Evolutionary conservation across 2,888 invertebrate genomes (phyloP), one percentile per base, ranked within the genome.

Genomic region (Monoplex corrugatus): DNA sequence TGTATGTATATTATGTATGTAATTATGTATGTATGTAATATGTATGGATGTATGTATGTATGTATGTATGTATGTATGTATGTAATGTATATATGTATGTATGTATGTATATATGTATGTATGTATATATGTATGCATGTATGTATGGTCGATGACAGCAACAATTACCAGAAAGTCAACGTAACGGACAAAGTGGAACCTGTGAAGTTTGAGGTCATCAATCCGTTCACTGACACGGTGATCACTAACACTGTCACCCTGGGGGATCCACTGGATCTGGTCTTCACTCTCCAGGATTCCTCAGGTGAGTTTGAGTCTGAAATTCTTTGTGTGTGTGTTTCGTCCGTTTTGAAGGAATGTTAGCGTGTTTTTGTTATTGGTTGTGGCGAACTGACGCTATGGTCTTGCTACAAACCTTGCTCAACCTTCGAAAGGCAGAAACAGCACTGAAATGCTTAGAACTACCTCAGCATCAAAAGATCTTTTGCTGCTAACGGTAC

Each of bases 261-360:
- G 40, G 80, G 80, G 5, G 80, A 80, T n/a, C 78, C 40, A 10
- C 38, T 87, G n/a, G 45, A 87, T 32, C 87, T 87, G 28, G 43
- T n/a, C 3, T 87, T 87, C 40, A 87, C 78, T 16, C 40, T 87
- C 82, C 78, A 40, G 35, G 10, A 32, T n/a, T 40, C 43, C 13
- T 44, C 80, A 23, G 40, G 87, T 87, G 32, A 23, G 68, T 86
- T 19, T 40, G 13, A 10, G 78, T 32, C 72, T n/a, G n/a, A n/a
- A n/a, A n/a, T n/a, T n/a, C n/a, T n/a, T n/a, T n/a, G n/a, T n/a
- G n/a, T n/a, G n/a, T n/a, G n/a, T n/a, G n/a, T n/a, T n/a, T n/a
- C n/a, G n/a, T n/a, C n/a, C n/a, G n/a, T n/a, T n/a, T n/a, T n/a
- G n/a, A n/a, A n/a, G n/a, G n/a, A n/a, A n/a, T n/a, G n/a, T n/a